These are phyloP conservation scores for Noctua janthina DNA, from an alignment of 2,888 invertebrate genomes.

Conservation along the genomic window DNA sequence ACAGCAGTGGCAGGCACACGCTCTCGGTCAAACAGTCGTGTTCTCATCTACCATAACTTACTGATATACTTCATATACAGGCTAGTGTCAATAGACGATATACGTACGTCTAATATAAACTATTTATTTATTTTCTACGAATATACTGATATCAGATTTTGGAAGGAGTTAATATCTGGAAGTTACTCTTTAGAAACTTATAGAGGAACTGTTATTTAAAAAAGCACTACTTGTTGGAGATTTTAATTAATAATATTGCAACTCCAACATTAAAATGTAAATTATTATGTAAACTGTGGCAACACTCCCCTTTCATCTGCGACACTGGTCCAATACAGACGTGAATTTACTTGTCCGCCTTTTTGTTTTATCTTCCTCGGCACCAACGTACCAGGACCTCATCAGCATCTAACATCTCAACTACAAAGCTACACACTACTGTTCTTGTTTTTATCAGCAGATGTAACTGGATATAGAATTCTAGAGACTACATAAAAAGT, in stretches of 20 bases:
- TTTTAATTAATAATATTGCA: too few relatives aligned
- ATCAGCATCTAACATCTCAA: too few relatives aligned
- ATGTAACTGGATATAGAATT: background rate
- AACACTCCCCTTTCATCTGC: too few relatives aligned
- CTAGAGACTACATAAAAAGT: background rate
- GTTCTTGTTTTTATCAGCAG: background rate
- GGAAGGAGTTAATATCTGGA: too few relatives aligned
- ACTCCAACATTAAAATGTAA: too few relatives aligned
- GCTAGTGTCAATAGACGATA: constrained; percentile 9
- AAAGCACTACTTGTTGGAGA: background rate
- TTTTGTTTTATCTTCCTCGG: too few relatives aligned
- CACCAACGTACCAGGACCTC: too few relatives aligned
- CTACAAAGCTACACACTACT: background rate
- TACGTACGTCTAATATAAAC: background rate
- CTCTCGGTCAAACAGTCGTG: constrained; percentile 30
- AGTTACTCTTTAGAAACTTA: background rate
- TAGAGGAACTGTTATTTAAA: background rate
- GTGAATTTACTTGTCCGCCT: too few relatives aligned
- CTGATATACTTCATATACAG: background rate
- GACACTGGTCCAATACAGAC: too few relatives aligned
- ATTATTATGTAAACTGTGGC: too few relatives aligned
- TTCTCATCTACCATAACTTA: constrained; percentile 40
- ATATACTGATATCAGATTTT: background rate
- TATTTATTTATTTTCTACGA: background rate
- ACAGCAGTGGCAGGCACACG: constrained; percentile 17